Base-by-base conservation (phyloP, 2,797 vertebrate genomes). In the Anguilla obscura region DNA sequence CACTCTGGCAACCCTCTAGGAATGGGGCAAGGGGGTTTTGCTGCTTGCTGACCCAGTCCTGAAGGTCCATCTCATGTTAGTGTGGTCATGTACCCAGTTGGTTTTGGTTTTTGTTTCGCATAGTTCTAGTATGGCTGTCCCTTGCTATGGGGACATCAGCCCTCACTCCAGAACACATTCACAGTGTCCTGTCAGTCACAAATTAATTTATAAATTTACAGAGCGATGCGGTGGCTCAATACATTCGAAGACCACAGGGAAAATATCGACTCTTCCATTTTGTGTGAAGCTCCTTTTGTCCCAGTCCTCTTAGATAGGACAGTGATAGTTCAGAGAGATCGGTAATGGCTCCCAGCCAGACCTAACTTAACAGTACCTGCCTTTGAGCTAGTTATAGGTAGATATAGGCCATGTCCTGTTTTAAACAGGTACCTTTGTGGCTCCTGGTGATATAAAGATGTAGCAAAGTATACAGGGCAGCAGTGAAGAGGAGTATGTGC, bases 201-300 rank as follows among this genome's bases (percentile, higher is more conserved):
- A 69, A 69, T 69, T 9, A 2, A 69, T 69, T 66, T n/a, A 1
- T 1, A 69, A 66, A 69, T 69, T n/a, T 27, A 63, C 18, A 6
- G 63, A 69, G 63, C 27, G 63, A 69, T 69, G 24, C n/a, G 1
- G 9, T 27, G 63, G n/a, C 24, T 27, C 24, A n/a, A 69, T 69
- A 69, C 18, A 3, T 54, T 52, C 1, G 8, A 52, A 18, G 80
- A n/a, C 33, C 86, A 66, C 33, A 36, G 87, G 30, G 63, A 63
- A 56, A 21, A 58, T 40, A 12, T 74, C n/a, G 66, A 63, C 66
- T 36, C 82, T n/a, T 84, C 87, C 50, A 87, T 84, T 88, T 63
- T 71, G 27, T 85, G 84, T 71, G 48, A 18, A 63, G 30, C 71
- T 27, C 24, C 66, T 79, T 74, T 54, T 87, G 52, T 80, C 86